Conservation (phyloP, 1,140 invertebrate genomes). For the Vanessa atalanta region DNA sequence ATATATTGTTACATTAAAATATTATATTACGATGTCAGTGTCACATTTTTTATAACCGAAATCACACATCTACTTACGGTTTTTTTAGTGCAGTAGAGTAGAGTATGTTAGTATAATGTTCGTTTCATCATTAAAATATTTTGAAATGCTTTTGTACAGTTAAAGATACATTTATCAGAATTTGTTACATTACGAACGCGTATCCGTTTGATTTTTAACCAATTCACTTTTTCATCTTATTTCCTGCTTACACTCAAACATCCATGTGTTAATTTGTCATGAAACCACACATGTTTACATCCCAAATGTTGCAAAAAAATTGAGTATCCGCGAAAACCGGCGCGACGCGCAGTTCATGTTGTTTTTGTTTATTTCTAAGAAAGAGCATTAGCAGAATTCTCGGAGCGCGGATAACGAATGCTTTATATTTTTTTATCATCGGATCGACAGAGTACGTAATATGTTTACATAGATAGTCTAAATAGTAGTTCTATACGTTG, state of each 20-base stretch:
- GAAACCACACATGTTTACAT: conserved; percentile 34
- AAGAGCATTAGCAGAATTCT: conserved; percentile 25
- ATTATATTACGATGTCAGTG: conserved; percentile 26
- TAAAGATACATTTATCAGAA: conserved; percentile 5
- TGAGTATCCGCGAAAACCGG: conserved; percentile 24
- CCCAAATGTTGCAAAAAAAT: conserved; percentile 32
- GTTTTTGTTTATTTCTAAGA: conserved; percentile 37
- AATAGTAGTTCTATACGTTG: conserved; percentile 36
- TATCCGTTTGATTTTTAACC: conserved; percentile 22
- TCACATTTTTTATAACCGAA: conserved; percentile 5
- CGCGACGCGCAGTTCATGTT: conserved; percentile 18
- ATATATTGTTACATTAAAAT: conserved; percentile 21
- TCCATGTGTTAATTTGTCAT: conserved; percentile 36
- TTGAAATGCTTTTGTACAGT: neutral
- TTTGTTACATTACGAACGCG: conserved; percentile 13
- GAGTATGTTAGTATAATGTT: conserved; percentile 1
- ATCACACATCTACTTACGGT: neutral
- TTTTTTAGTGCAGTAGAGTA: neutral
- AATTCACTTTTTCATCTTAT: conserved; percentile 25
- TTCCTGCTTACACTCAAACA: conserved; percentile 21
- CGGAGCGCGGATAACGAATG: conserved; percentile 7
- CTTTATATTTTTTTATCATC: conserved; percentile 29
- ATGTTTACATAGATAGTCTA: conserved; percentile 26
- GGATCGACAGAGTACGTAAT: conserved; percentile 24
- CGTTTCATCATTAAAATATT: conserved; percentile 13